Evolutionary conservation across 2,797 vertebrate species (phyloP).

Genomic region (Aulostomus chinensis): DNA sequence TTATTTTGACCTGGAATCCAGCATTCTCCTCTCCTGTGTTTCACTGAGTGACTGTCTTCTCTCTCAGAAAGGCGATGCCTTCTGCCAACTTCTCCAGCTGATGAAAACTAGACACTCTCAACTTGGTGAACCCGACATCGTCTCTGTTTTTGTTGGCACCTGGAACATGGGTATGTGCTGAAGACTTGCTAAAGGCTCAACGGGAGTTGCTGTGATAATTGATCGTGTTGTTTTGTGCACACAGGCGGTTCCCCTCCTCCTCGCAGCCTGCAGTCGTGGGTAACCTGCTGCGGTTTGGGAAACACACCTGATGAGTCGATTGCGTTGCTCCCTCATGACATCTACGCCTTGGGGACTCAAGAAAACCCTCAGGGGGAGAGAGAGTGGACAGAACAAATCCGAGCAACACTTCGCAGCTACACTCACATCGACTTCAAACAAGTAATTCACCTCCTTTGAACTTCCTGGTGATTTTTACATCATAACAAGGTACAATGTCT

Average conservation of each 20-base stretch:
- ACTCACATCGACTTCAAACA: slow-evolving; percentile 83
- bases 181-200: neutral
- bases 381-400: slow-evolving; percentile 85
- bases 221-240: neutral
- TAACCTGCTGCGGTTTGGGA: slow-evolving; percentile 81
- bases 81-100: slow-evolving; percentile 83
- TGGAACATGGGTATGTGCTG: slow-evolving; percentile 86
- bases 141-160: slow-evolving; percentile 86
- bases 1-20: neutral
- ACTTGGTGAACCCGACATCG: slow-evolving; percentile 76
- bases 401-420: slow-evolving; percentile 71
- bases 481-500: too few relatives aligned
- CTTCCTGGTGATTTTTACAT: too few relatives aligned
- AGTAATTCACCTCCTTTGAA: slow-evolving; percentile 53
- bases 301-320: slow-evolving; percentile 77
- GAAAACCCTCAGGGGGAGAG: slow-evolving; percentile 85
- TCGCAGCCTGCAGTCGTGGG: slow-evolving; percentile 79
- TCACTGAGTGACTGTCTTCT: slow-evolving; percentile 9
- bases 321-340: slow-evolving; percentile 77
- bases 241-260: slow-evolving; percentile 81
- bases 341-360: slow-evolving; percentile 85
- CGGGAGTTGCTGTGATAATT: neutral
- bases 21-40: neutral
- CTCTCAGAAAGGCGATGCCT: slow-evolving; percentile 81
- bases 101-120: slow-evolving; percentile 80